These are phyloP conservation scores for Solea senegalensis DNA, from an alignment of 2,113 vertebrate species.

Conservation along the genomic window DNA sequence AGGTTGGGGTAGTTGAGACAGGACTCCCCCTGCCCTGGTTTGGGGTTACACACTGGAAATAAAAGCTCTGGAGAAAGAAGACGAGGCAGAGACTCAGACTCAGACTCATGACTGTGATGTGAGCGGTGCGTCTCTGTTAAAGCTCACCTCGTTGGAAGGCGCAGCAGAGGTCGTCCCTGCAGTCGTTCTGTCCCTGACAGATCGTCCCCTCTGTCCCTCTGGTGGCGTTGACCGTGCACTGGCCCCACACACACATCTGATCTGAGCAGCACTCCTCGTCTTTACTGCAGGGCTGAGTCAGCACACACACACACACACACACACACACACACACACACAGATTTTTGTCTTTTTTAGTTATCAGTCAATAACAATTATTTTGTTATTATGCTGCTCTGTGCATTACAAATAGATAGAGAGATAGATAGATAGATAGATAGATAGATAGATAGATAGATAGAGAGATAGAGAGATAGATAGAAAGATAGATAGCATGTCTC, in stretches of 20 bases:
- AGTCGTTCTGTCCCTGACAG: conserved; percentile 92
- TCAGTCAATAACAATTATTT: no score
- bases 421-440: no score
- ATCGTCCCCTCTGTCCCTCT: conserved; percentile 89
- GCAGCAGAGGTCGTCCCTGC: conserved; percentile 87
- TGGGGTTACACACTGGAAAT: conserved; percentile 91
- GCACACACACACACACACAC: conserved; percentile 6
- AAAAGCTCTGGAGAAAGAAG: conserved; percentile 81
- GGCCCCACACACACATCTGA: conserved; percentile 92
- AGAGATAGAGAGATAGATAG: no score
- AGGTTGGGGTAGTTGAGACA: conserved; percentile 86
- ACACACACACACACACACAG: conserved; percentile 4
- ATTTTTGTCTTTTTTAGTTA: no score
- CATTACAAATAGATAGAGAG: no score
- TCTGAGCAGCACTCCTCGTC: conserved; percentile 91
- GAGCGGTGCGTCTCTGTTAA: background rate
- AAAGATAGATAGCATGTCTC: conserved; percentile 32
- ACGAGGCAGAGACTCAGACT: background rate
- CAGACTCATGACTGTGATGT: background rate
- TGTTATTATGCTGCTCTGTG: no score
- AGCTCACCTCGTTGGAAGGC: conserved; percentile 88
- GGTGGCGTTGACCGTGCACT: conserved; percentile 78
- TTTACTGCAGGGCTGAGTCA: conserved; percentile 83
- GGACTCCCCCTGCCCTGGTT: conserved; percentile 82
- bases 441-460: no score